Evolutionary conservation across 1,140 invertebrate species (phyloP).

Genomic region (Panagrolaimus sp.): DNA sequence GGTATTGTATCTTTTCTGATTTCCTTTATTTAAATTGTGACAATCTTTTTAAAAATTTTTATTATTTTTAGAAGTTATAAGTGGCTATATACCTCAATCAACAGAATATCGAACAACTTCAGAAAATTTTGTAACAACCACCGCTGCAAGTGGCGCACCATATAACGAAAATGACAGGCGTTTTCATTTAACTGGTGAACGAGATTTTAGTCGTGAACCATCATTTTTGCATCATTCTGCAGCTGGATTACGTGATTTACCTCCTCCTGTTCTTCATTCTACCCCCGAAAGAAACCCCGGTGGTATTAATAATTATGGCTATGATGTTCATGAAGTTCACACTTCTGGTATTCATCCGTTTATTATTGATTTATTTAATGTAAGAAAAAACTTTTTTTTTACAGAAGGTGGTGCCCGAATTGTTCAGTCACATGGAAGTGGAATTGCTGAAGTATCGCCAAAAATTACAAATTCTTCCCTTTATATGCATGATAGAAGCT

Average conservation of each 20-base stretch:
- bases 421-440: slow-evolving; percentile 50
- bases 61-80: too few species aligned
- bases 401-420: slow-evolving; percentile 44
- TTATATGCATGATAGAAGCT: slow-evolving; percentile 35
- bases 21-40: background rate
- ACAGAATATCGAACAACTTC: slow-evolving; percentile 10
- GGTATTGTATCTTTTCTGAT: slow-evolving; percentile 9
- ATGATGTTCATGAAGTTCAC: slow-evolving; percentile 54
- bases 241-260: slow-evolving; percentile 15
- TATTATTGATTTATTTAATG: background rate
- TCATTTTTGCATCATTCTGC: slow-evolving; percentile 42
- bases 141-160: background rate
- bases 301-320: slow-evolving; percentile 51
- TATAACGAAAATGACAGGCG: slow-evolving; percentile 23
- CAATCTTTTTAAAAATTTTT: too few species aligned
- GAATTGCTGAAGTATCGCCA: slow-evolving; percentile 21
- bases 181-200: slow-evolving; percentile 50
- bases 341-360: slow-evolving; percentile 31
- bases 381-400: slow-evolving; percentile 8
- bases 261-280: slow-evolving; percentile 12
- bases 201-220: slow-evolving; percentile 45
- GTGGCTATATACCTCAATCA: background rate
- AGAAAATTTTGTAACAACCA: slow-evolving; percentile 28
- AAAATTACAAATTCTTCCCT: too few species aligned
- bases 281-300: slow-evolving; percentile 19